Conservation (phyloP, 2,113 vertebrate genomes). For the Saimiri boliviensis region DNA sequence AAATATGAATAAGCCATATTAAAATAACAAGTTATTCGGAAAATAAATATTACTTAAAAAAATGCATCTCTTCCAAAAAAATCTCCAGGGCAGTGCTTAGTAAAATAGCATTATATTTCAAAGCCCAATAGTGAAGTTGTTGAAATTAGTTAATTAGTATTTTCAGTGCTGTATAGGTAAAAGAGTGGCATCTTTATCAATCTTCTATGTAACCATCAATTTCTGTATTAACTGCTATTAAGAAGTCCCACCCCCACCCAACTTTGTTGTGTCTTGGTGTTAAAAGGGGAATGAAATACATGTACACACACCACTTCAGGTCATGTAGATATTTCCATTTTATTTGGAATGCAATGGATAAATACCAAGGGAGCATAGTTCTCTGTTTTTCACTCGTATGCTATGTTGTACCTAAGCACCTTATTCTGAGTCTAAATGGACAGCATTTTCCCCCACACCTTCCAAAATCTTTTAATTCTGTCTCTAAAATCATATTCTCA, state of each 20-base stretch:
- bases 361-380: conserved; percentile 53
- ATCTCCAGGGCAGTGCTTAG: not conserved
- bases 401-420: not conserved
- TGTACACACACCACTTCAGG: not conserved
- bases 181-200: not conserved
- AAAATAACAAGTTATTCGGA: conserved; percentile 27
- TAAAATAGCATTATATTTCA: not conserved
- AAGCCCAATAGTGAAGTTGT: not conserved
- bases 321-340: not conserved
- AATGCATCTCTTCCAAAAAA: not conserved
- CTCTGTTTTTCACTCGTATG: not conserved
- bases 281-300: not conserved
- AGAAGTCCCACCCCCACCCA: not conserved
- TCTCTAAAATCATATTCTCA: conserved; percentile 50
- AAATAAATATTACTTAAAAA: conserved; percentile 10
- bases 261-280: not conserved
- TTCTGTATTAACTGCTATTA: not conserved
- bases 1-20: not conserved
- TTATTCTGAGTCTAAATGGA: conserved; percentile 46
- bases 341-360: conserved; percentile 15
- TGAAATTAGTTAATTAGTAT: not conserved
- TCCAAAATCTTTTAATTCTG: conserved; percentile 62
- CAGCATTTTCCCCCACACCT: conserved; percentile 35
- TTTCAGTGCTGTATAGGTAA: not conserved
- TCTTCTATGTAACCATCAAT: not conserved